Conservation (phyloP, 2,113 vertebrate species). For the Picathartes gymnocephalus region DNA sequence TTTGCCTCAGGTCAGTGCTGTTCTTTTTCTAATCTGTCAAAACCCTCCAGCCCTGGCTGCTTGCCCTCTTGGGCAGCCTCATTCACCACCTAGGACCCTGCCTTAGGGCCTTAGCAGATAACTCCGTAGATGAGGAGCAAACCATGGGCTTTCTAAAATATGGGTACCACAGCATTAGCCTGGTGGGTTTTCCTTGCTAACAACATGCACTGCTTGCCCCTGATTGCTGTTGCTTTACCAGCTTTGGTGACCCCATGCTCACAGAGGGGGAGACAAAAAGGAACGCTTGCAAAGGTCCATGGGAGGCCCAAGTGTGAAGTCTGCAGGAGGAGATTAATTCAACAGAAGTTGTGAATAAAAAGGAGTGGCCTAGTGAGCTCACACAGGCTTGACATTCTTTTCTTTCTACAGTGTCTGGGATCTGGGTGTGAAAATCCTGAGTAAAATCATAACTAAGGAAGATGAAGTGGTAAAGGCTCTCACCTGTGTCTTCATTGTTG, state of each 20-base stretch:
- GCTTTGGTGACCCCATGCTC: neutral
- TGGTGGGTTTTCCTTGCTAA: neutral
- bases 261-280: neutral
- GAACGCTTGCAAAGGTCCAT: fast-evolving
- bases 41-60: neutral
- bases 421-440: neutral
- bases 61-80: neutral
- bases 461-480: neutral
- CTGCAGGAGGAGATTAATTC: neutral
- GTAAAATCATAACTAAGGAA: neutral
- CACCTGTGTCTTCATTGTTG: neutral
- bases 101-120: neutral
- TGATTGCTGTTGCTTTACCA: neutral
- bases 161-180: neutral
- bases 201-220: neutral
- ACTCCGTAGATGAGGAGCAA: fast-evolving
- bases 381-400: neutral
- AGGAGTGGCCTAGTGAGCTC: neutral
- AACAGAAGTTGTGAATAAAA: neutral
- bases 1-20: neutral
- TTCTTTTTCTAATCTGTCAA: neutral
- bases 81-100: neutral
- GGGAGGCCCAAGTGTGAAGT: neutral
- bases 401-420: neutral
- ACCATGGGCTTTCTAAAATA: neutral